Evolutionary conservation across 2,797 vertebrate species (phyloP).

Genomic region (Malacoctenus gilli): DNA sequence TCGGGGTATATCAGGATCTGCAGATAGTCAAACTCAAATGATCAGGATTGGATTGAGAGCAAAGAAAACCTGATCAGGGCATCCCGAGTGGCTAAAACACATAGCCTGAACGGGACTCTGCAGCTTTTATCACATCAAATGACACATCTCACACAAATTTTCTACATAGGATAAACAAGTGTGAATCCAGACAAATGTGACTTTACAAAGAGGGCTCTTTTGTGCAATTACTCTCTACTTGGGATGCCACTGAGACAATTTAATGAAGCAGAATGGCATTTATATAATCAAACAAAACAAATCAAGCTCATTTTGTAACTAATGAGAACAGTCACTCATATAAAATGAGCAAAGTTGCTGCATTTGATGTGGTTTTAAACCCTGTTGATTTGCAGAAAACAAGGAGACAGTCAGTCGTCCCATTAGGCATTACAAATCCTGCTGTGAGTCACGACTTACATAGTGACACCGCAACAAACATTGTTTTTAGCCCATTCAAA

Average conservation of each 20-base stretch:
- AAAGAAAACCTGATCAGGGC: too few species aligned
- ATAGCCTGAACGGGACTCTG: too few species aligned
- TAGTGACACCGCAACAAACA: conserved; percentile 57
- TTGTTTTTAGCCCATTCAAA: conserved; percentile 17
- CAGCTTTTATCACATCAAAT: not conserved
- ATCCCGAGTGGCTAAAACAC: too few species aligned
- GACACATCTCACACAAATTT: conserved; percentile 6
- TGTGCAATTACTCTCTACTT: conserved; percentile 5
- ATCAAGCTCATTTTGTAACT: conserved; percentile 37
- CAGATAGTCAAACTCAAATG: too few species aligned
- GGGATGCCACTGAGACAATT: conserved; percentile 19
- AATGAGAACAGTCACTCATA: conserved; percentile 45
- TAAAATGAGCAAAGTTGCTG: conserved; percentile 23
- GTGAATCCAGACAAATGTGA: conserved; percentile 13
- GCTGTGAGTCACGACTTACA: conserved; percentile 39
- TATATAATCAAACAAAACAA: conserved; percentile 41
- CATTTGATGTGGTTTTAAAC: conserved; percentile 7
- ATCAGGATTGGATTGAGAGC: too few species aligned
- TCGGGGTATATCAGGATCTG: too few species aligned
- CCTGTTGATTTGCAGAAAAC: conserved; percentile 22
- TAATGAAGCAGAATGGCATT: conserved; percentile 32
- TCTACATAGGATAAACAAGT: conserved; percentile 1
- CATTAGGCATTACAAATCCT: conserved; percentile 5
- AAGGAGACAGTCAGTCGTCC: not conserved
- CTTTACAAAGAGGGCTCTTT: conserved; percentile 7